Evolutionary conservation across 1,140 invertebrate species (phyloP).

Genomic region (Dinoponera quadriceps): DNA sequence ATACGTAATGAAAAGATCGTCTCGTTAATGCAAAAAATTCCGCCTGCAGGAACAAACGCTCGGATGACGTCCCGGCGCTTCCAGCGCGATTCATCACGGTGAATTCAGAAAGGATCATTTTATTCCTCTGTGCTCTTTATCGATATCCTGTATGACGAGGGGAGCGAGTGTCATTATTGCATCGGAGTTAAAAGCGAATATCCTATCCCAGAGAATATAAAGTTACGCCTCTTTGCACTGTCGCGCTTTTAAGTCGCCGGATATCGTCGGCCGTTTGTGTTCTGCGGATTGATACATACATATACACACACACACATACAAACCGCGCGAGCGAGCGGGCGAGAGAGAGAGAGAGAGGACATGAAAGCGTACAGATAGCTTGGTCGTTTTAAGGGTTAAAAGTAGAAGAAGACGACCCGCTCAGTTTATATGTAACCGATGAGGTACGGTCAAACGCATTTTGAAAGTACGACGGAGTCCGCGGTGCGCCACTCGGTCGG

Average conservation of each 20-base stretch:
- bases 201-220: neutral
- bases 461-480: slow-evolving; percentile 54
- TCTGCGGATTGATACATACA: neutral
- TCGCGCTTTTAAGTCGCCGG: slow-evolving; percentile 6
- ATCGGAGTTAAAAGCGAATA: neutral
- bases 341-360: neutral
- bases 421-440: slow-evolving; percentile 67
- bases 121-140: no score
- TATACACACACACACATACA: neutral
- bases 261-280: neutral
- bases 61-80: no score
- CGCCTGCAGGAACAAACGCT: no score
- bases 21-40: no score
- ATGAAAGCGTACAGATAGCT: slow-evolving; percentile 23
- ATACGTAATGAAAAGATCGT: no score
- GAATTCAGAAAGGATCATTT: no score
- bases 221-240: neutral
- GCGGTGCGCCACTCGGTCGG: slow-evolving; percentile 41
- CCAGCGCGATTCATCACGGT: no score
- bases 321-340: no score
- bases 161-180: neutral
- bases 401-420: slow-evolving; percentile 11
- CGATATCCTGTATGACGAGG: no score
- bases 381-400: slow-evolving; percentile 28
- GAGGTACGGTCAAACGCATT: slow-evolving; percentile 46